Percentiles rank a stretch among this genome's conserved stretches.
These are phyloP conservation scores for Pogonomyrmex californicus DNA, from an alignment of 1,140 invertebrate species.

Conservation along the genomic window DNA sequence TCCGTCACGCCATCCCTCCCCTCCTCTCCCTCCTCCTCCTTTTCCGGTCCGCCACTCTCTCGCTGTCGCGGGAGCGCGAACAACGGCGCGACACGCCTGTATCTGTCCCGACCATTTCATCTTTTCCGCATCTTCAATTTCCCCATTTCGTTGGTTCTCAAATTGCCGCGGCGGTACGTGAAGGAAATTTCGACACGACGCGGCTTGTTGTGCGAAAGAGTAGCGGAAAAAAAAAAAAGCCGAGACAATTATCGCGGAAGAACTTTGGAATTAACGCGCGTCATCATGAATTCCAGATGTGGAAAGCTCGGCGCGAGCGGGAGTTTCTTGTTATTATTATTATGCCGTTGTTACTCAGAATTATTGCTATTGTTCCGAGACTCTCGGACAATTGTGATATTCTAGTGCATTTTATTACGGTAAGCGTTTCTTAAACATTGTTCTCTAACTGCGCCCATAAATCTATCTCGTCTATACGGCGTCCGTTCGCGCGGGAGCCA, in stretches of 20 bases:
- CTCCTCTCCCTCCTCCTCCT: not conserved
- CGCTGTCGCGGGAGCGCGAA: constrained; percentile 38
- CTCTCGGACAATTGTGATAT: not conserved
- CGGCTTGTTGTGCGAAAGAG: not conserved
- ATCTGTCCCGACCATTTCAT: constrained; percentile 47
- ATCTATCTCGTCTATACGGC: not conserved
- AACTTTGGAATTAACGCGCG: not conserved
- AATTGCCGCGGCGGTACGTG: not conserved
- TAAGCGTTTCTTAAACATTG: not conserved
- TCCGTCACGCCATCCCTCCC: constrained; percentile 22
- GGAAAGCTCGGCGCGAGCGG: too few species aligned
- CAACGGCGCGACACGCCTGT: constrained; percentile 29
- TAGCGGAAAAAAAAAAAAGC: not conserved
- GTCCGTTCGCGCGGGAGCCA: not conserved
- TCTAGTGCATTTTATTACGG: not conserved
- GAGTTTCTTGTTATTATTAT: not conserved
- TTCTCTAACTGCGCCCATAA: not conserved
- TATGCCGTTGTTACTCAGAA: not conserved
- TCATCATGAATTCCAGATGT: not conserved
- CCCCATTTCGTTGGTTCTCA: constrained; percentile 16
- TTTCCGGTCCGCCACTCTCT: constrained; percentile 11
- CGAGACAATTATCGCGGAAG: not conserved
- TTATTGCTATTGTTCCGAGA: not conserved
- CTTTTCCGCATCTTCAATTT: not conserved
- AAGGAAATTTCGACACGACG: not conserved